Evolutionary conservation across 2,113 vertebrate species (phyloP).

Genomic region (Antigone vipio): DNA sequence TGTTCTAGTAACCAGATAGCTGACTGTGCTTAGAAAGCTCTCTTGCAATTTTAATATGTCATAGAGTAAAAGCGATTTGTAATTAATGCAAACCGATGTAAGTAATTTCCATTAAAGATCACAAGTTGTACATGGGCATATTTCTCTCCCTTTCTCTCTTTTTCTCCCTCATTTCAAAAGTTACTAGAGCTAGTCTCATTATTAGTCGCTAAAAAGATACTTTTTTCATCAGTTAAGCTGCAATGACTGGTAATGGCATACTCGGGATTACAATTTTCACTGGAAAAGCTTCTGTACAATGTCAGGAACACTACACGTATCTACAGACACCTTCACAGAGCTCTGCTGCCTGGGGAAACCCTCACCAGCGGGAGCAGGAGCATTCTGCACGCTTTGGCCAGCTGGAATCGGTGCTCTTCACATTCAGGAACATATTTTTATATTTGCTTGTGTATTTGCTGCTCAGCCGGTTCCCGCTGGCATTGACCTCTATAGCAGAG

Average conservation of each 20-base stretch:
- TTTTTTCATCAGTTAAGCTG: not conserved
- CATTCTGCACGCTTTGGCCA: fast-evolving
- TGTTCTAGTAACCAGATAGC: not conserved
- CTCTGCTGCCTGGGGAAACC: not conserved
- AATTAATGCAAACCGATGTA: not conserved
- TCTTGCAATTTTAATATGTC: not conserved
- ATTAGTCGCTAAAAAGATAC: not conserved
- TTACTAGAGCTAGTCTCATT: not conserved
- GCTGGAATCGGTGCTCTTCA: not conserved
- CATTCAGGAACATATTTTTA: not conserved
- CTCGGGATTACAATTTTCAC: not conserved
- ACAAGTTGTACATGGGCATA: not conserved
- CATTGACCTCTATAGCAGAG: not conserved
- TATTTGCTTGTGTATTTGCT: not conserved
- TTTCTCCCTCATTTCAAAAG: not conserved
- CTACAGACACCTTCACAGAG: not conserved
- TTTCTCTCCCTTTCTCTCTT: not conserved
- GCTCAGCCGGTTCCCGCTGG: not conserved
- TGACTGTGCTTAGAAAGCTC: not conserved
- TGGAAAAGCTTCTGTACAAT: not conserved
- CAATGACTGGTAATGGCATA: not conserved
- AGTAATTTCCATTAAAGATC: not conserved
- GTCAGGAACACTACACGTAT: not conserved
- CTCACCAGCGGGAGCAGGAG: not conserved
- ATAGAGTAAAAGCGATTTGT: not conserved